Conservation (phyloP, 1,140 invertebrate genomes). For the Potamilus streckersoni region DNA sequence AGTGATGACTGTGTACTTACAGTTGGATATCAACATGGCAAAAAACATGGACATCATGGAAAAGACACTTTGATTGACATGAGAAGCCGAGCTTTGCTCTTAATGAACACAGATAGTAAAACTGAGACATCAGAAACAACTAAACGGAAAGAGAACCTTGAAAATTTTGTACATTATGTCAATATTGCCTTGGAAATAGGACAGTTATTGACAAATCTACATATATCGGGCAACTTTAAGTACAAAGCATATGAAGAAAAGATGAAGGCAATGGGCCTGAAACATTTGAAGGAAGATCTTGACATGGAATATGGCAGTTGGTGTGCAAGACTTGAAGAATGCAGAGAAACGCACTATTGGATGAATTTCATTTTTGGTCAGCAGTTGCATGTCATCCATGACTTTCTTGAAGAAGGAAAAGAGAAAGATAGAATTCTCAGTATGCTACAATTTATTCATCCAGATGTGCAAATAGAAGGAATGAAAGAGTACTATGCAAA, state of each 20-base stretch:
- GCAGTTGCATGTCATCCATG: slow-evolving; percentile 12
- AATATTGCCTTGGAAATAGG: slow-evolving; percentile 18
- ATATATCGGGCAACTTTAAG: slow-evolving; percentile 19
- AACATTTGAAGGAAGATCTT: not conserved
- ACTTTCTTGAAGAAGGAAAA: slow-evolving; percentile 16
- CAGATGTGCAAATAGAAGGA: not conserved
- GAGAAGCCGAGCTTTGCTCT: slow-evolving; percentile 32
- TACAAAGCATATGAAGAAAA: slow-evolving; percentile 13
- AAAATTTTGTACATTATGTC: slow-evolving; percentile 19
- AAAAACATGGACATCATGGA: not conserved
- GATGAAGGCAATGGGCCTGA: slow-evolving; percentile 6
- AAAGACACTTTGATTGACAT: slow-evolving; percentile 18
- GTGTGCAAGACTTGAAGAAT: not conserved
- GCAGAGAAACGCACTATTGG: slow-evolving; percentile 21
- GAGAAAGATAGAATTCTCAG: not conserved
- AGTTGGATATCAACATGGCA: slow-evolving; percentile 17
- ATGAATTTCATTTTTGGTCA: slow-evolving; percentile 27
- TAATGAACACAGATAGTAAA: slow-evolving; percentile 37
- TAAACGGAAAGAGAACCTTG: slow-evolving; percentile 16
- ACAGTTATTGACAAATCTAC: slow-evolving; percentile 8
- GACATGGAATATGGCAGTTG: slow-evolving; percentile 5
- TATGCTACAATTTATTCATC: slow-evolving; percentile 23
- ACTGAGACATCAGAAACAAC: slow-evolving; percentile 1
- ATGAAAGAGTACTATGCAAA: too few relatives aligned
- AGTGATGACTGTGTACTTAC: slow-evolving; percentile 5